Conservation (phyloP, 2,888 invertebrate genomes). For the Galerucella pusilla region DNA sequence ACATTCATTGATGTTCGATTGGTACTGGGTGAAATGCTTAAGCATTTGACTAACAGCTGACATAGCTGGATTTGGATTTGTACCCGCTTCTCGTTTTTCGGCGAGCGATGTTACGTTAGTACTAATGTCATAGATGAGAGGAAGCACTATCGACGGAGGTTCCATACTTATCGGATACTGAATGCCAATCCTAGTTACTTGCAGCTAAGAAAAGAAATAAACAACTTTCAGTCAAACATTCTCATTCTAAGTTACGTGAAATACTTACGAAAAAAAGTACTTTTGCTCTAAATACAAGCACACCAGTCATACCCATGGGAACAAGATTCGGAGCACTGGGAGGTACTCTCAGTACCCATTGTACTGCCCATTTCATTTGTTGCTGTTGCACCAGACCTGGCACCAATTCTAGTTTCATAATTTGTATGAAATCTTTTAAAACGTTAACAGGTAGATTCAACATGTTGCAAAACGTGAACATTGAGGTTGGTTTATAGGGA, state of each 20-base stretch:
- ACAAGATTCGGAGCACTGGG: conserved; percentile 88
- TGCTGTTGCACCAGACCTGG: conserved; percentile 71
- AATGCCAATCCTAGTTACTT: conserved; percentile 76
- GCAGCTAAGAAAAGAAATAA: conserved; percentile 68
- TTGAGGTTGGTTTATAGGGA: conserved; percentile 90
- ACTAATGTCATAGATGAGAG: conserved; percentile 89
- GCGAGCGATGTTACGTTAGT: conserved; percentile 89
- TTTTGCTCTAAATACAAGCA: conserved; percentile 86
- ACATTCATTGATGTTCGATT: conserved; percentile 78
- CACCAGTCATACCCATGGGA: conserved; percentile 90
- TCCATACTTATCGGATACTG: conserved; percentile 73
- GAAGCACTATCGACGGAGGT: conserved; percentile 82
- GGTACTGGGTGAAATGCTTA: conserved; percentile 81
- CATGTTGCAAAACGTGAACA: conserved; percentile 87
- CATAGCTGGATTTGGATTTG: conserved; percentile 66
- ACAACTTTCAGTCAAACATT: not conserved
- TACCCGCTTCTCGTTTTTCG: conserved; percentile 79
- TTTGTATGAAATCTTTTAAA: conserved; percentile 91
- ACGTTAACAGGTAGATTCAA: conserved; percentile 87
- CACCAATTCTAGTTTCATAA: conserved; percentile 77
- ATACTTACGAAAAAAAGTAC: conserved; percentile 90
- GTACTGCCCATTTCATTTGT: conserved; percentile 87
- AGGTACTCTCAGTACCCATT: conserved; percentile 92
- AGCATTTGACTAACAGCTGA: conserved; percentile 74
- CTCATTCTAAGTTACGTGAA: not conserved